Percentiles rank a stretch among this genome's conserved stretches.
Conservation (phyloP, 2,797 vertebrate species). For the Okamejei kenojei region DNA sequence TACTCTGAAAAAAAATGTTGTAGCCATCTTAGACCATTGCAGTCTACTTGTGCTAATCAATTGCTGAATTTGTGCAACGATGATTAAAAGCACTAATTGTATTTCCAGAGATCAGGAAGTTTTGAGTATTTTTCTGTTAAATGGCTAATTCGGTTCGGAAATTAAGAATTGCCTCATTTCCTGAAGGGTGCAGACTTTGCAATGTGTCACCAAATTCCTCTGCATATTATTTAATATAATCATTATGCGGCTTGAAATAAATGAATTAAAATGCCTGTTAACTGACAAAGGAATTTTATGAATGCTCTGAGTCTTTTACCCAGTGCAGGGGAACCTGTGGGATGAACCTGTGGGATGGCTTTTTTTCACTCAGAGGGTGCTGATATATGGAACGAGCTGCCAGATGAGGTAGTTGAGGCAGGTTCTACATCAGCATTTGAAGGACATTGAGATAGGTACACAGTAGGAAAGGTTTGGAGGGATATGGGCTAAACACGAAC, state of each 20-base stretch:
- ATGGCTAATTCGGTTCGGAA: conserved; percentile 43
- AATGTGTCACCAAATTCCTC: background rate
- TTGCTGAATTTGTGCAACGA: background rate
- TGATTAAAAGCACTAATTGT: background rate
- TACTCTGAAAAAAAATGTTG: background rate
- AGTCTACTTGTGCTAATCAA: background rate
- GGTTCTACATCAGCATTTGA: too few relatives aligned
- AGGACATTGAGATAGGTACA: too few relatives aligned
- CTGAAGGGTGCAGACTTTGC: conserved; percentile 35
- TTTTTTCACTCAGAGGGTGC: too few relatives aligned
- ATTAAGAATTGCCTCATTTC: conserved; percentile 13
- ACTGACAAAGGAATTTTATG: background rate
- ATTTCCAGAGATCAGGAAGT: background rate
- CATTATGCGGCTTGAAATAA: background rate
- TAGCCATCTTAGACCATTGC: background rate
- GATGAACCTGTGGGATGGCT: too few relatives aligned
- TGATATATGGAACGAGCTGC: too few relatives aligned
- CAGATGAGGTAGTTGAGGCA: too few relatives aligned
- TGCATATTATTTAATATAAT: background rate
- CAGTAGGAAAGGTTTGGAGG: too few relatives aligned
- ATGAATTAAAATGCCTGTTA: background rate
- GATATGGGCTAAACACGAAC: too few relatives aligned
- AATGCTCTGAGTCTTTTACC: too few relatives aligned
- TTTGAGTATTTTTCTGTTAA: conserved; percentile 38
- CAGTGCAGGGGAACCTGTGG: too few relatives aligned